Base-by-base conservation (phyloP, 2,888 invertebrate genomes). In the Stomorhina lunata region DNA sequence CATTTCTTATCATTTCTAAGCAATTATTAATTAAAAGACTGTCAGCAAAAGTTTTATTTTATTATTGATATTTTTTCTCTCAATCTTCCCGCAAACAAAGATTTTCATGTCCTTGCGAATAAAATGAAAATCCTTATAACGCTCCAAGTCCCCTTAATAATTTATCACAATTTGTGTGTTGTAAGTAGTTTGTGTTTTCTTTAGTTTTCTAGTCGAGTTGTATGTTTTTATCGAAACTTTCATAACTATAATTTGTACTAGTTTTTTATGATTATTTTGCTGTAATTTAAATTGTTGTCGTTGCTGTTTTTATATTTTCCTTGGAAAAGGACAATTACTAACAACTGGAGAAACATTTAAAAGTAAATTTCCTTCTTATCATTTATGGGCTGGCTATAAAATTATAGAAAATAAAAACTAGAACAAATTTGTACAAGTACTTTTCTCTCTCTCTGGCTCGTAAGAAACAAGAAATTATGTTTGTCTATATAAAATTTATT, bases 191-290 rank as follows among this genome's bases (percentile, higher is more conserved):
- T 48, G 4, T 34, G 15, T n/a, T 29, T 57, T 45, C 34, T 48
- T 65, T 2, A 15, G n/a, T 37, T 20, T 45, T 17, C 34, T 61
- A 7, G 17, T n/a, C 6, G n/a, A 27, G 6, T 15, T 40, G 61
- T 25, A n/a, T n/a, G n/a, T n/a, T 69, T 69, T 69, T 71, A 78
- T 61, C 69, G 40, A 53, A 78, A 78, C 69, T 78, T 78, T 78
- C 69, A 71, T 71, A 71, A 78, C 78, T 63, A 71, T 63, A 78
- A 78, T 71, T 78, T 78, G 61, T 55, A 63, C 61, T 71, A 78
- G 78, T 78, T 78, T 78, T 69, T 55, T 77, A 10, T 37, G 9
- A 66, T 75, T 72, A 73, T 66, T 79, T 76, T 68, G 27, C 20
- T 65, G 48, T 72, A 72, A 79, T 73, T 80, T 66, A 66, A 59